Conservation (phyloP, 2,113 vertebrate species). For the Neotoma lepida region DNA sequence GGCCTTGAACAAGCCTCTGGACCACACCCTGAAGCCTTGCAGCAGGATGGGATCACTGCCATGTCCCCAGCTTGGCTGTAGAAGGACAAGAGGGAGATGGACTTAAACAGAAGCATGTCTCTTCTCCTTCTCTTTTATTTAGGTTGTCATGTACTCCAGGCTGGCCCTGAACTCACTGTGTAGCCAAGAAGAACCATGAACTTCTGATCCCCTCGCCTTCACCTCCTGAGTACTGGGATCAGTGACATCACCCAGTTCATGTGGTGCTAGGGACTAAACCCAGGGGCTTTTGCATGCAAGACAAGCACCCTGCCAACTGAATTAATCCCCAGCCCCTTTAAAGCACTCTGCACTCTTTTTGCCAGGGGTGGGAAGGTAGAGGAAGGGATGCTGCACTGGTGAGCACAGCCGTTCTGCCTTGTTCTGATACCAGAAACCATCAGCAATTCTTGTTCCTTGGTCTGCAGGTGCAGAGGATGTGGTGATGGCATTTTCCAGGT, state of each 20-base stretch:
- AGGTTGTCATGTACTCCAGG: neutral
- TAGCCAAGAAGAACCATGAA: neutral
- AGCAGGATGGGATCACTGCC: neutral
- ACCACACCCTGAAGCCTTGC: neutral
- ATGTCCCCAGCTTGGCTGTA: neutral
- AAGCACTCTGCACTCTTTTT: neutral
- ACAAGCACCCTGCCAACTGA: neutral
- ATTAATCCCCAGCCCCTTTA: neutral
- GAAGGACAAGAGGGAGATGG: neutral
- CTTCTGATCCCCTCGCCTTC: neutral
- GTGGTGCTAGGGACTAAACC: neutral
- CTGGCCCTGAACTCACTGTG: neutral
- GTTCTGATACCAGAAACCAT: neutral
- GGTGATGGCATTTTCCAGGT: constrained; percentile 99
- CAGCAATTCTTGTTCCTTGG: constrained; percentile 34
- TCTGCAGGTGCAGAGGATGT: constrained; percentile 96
- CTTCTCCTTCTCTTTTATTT: neutral
- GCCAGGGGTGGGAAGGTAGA: too few relatives aligned
- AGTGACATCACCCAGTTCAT: too few relatives aligned
- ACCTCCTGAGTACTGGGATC: neutral
- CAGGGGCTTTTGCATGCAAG: neutral
- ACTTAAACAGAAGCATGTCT: neutral
- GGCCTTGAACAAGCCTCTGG: neutral
- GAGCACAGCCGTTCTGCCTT: neutral
- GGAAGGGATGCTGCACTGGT: accelerated